Conservation (phyloP, 2,113 vertebrate species). For the Nematolebias whitei region DNA sequence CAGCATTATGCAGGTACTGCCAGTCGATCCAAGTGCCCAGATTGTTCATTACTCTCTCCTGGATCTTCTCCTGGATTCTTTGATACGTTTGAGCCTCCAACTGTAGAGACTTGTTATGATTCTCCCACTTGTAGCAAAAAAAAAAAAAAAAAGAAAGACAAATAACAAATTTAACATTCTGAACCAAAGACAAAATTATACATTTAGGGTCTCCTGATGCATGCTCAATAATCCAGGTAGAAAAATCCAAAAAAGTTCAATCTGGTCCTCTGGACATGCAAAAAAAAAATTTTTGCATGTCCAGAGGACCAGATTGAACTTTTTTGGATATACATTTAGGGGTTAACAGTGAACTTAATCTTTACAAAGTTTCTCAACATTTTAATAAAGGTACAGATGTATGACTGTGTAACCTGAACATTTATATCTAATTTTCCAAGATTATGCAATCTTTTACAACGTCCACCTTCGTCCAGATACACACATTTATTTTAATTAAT, state of each 20-base stretch:
- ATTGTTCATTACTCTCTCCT: conserved; percentile 99
- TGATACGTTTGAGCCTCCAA: conserved; percentile 98
- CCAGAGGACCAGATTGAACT: too few relatives aligned
- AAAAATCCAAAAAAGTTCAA: too few relatives aligned
- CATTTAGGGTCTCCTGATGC: too few relatives aligned
- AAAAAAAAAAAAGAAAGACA: too few relatives aligned
- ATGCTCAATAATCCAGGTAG: too few relatives aligned
- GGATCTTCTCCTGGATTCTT: conserved; percentile 99
- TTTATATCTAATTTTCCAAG: neutral
- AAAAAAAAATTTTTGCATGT: too few relatives aligned
- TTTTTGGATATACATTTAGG: too few relatives aligned
- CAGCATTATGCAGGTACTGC: conserved; percentile 99
- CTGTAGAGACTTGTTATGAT: conserved; percentile 98
- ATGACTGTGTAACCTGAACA: neutral
- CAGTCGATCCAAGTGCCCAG: conserved; percentile 99
- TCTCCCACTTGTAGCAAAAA: conserved; percentile 89
- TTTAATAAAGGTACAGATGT: neutral
- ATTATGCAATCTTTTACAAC: too few relatives aligned
- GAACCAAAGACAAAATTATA: neutral
- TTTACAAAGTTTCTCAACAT: neutral
- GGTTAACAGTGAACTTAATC: too few relatives aligned
- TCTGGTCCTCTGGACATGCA: too few relatives aligned
- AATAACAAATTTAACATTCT: neutral
- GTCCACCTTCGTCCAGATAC: too few relatives aligned
- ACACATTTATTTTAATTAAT: too few relatives aligned